These are phyloP conservation scores for Tiliacea aurago DNA, from an alignment of 2,888 invertebrate genomes.

Conservation along the genomic window DNA sequence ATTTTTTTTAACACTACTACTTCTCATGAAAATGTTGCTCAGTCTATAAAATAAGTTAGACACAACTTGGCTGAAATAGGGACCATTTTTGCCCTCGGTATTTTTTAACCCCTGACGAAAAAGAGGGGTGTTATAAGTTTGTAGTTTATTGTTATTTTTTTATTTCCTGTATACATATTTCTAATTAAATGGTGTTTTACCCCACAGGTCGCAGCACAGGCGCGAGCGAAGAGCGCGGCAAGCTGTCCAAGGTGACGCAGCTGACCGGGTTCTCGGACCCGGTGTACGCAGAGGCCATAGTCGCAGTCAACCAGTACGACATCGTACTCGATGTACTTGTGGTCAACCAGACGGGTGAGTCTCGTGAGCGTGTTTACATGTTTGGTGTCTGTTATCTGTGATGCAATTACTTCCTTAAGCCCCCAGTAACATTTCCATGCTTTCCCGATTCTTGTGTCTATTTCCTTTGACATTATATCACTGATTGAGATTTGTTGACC, in stretches of 20 bases:
- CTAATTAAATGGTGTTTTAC: background rate
- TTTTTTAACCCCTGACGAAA: background rate
- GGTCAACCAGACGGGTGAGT: constrained; percentile 98
- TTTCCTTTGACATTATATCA: no score
- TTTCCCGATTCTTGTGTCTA: no score
- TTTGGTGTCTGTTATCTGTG: no score
- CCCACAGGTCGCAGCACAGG: constrained; percentile 72
- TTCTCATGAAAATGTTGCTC: background rate
- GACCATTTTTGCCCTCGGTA: background rate
- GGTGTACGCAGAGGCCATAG: constrained; percentile 99
- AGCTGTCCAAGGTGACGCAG: constrained; percentile 95
- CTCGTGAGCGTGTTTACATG: background rate
- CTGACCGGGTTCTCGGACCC: constrained; percentile 99
- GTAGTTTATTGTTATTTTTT: background rate
- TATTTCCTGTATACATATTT: background rate
- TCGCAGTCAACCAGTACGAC: constrained; percentile 99
- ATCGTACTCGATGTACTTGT: constrained; percentile 99
- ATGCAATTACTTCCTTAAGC: no score
- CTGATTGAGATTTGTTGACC: no score
- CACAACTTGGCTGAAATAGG: background rate
- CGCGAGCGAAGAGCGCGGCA: constrained; percentile 75
- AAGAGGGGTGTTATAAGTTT: no score
- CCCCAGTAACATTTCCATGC: no score
- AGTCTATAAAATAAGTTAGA: background rate
- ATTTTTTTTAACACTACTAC: background rate